Conservation (phyloP, 53 echinoderm and acorn worm genomes). For the Crossaster papposus region DNA sequence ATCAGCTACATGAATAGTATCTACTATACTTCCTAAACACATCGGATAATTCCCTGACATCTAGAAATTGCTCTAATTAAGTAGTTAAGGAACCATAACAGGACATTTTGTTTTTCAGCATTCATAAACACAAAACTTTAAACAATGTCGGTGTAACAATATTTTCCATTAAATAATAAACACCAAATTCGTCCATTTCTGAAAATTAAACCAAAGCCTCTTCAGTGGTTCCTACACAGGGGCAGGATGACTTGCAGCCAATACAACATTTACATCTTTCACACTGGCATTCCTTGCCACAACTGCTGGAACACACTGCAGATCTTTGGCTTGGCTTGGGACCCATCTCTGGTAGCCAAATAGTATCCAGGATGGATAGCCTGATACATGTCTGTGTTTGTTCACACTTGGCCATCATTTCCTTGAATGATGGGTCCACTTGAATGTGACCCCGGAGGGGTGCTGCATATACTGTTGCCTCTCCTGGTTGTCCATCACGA, state of each 20-base stretch:
- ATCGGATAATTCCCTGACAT: too few species aligned
- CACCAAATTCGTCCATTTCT: too few species aligned
- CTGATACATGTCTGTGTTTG: background rate
- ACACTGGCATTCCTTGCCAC: background rate
- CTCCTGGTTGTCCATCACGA: conserved; percentile 21
- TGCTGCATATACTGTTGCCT: background rate
- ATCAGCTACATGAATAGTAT: too few species aligned
- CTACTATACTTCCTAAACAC: too few species aligned
- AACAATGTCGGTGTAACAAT: too few species aligned
- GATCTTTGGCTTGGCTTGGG: background rate
- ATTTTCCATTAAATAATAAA: too few species aligned
- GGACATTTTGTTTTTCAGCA: too few species aligned
- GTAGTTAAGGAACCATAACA: too few species aligned
- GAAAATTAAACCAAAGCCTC: too few species aligned
- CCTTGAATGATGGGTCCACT: background rate
- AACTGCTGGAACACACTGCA: background rate
- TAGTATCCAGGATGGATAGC: background rate
- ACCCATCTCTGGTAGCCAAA: conserved; percentile 2
- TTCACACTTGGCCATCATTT: background rate
- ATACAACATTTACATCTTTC: background rate
- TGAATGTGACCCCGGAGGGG: background rate
- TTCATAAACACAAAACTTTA: too few species aligned
- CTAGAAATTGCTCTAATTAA: too few species aligned
- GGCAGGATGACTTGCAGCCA: background rate
- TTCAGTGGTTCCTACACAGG: background rate